phyloP scores from a whole-genome alignment of 2,888 invertebrate species.

The Meliscaeva auricollis region DNA sequence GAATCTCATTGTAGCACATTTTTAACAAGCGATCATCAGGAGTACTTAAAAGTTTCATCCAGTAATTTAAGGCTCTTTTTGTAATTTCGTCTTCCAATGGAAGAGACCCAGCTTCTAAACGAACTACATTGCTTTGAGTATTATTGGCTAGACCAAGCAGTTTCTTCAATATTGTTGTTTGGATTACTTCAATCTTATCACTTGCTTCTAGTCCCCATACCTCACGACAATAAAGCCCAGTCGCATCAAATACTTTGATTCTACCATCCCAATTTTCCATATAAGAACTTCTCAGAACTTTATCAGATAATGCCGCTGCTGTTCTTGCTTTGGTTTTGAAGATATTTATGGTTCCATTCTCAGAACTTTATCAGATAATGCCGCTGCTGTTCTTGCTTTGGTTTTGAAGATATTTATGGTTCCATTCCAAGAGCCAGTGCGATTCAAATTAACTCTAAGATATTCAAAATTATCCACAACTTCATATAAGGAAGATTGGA shows the following conservation, averaged over 20 bases:
- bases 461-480: not conserved
- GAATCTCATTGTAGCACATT: no score
- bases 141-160: slow-evolving; percentile 14
- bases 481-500: no score
- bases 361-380: not conserved
- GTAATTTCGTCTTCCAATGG: not conserved
- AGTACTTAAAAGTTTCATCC: no score
- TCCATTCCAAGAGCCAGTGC: slow-evolving; percentile 8
- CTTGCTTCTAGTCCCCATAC: not conserved
- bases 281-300: not conserved
- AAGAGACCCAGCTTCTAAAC: not conserved
- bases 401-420: not conserved
- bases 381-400: not conserved
- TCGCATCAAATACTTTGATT: not conserved
- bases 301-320: no score
- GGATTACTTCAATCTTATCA: not conserved
- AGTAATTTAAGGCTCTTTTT: not conserved
- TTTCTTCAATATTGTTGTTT: not conserved
- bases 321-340: no score
- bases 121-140: slow-evolving; percentile 9
- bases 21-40: no score
- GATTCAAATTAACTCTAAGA: no score
- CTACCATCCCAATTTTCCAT: not conserved
- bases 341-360: no score
- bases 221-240: not conserved